Evolutionary conservation across 1,140 invertebrate genomes (phyloP).

Genomic region (Carcinoscorpius rotundicauda): DNA sequence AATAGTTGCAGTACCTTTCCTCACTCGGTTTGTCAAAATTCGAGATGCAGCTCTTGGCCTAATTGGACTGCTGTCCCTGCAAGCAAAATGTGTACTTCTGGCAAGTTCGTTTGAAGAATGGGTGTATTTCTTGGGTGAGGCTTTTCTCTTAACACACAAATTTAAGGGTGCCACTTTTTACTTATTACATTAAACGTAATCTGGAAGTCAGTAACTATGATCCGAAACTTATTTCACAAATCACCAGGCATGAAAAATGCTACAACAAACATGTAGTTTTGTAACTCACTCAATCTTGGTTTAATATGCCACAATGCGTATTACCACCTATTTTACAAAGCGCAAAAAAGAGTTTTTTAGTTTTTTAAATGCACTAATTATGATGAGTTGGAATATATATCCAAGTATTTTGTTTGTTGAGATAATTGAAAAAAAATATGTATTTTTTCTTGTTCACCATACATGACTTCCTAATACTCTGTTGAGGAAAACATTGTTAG

Average conservation of each 20-base stretch:
- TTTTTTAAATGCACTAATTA: no score
- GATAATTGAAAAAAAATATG: no score
- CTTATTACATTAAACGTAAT: neutral
- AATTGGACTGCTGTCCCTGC: constrained; percentile 1
- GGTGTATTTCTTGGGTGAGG: constrained; percentile 11
- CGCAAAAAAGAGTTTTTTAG: no score
- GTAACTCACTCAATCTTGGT: no score
- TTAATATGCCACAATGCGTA: no score
- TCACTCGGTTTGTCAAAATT: neutral
- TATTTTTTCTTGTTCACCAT: no score
- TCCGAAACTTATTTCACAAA: neutral
- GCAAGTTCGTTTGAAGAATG: neutral
- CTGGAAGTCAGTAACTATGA: neutral
- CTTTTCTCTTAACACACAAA: neutral
- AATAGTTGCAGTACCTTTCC: constrained; percentile 2
- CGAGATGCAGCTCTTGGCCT: constrained; percentile 7
- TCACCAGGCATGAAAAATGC: neutral
- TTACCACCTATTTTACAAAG: no score
- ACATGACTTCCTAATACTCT: no score
- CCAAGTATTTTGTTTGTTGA: no score
- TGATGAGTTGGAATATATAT: no score
- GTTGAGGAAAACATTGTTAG: no score
- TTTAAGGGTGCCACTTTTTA: neutral
- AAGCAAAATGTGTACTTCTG: constrained; percentile 1
- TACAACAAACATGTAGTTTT: no score